A percentile compares a stretch with the other conserved stretches of the same genome.
These are phyloP conservation scores for Hipposideros armiger DNA, from an alignment of 2,113 vertebrate species.

Conservation along the genomic window DNA sequence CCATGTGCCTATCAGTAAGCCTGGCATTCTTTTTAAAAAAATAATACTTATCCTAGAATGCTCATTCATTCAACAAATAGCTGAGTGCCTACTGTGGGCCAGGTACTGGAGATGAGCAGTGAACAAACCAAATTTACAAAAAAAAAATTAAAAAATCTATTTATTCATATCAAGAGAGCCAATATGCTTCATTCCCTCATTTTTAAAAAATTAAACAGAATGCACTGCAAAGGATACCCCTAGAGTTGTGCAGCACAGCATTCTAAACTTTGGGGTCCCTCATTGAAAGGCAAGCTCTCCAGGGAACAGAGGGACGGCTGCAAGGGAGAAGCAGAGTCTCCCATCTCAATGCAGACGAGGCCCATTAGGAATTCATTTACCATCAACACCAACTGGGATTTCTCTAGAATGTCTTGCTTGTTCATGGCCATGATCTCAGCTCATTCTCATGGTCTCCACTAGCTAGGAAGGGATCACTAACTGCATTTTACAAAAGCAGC, in stretches of 20 bases:
- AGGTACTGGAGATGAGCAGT: neutral
- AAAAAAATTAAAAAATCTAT: neutral
- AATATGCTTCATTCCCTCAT: neutral
- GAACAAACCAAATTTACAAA: neutral
- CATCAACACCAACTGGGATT: neutral
- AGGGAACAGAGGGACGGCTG: neutral
- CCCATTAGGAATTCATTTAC: neutral
- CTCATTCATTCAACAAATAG: neutral
- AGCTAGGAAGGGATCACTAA: neutral
- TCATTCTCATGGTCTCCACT: neutral
- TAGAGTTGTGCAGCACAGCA: neutral
- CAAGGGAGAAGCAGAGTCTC: neutral
- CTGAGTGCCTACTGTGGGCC: neutral
- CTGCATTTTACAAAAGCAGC: neutral
- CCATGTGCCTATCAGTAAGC: neutral
- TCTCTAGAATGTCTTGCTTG: neutral
- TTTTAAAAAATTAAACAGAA: slow-evolving; percentile 41
- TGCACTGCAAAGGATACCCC: neutral
- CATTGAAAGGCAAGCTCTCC: neutral
- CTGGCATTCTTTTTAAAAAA: neutral
- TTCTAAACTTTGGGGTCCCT: neutral
- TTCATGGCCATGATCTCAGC: neutral
- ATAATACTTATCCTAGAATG: neutral
- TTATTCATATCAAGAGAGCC: neutral
- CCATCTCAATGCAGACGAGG: neutral